A percentile compares a stretch with the other conserved stretches of the same genome.
Conservation (phyloP, 2,888 invertebrate species). For the Zaprionus obscuricornis region DNA sequence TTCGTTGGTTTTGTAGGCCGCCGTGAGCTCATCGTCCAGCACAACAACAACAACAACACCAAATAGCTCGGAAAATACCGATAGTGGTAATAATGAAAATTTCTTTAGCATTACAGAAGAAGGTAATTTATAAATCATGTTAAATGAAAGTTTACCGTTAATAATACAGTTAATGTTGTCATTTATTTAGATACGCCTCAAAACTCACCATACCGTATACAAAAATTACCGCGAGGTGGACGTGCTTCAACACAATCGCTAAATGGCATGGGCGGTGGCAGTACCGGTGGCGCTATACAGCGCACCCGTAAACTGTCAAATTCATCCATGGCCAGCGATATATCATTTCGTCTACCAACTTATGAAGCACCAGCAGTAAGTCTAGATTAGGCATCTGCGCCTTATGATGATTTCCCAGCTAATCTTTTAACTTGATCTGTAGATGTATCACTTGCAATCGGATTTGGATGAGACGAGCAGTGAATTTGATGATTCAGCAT, state of each 20-base stretch:
- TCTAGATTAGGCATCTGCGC: neutral
- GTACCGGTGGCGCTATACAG: constrained; percentile 79
- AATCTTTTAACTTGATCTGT: neutral
- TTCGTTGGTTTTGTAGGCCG: constrained; percentile 80
- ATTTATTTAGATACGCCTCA: constrained; percentile 84
- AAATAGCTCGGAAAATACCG: constrained; percentile 79
- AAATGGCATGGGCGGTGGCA: constrained; percentile 79
- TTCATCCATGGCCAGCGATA: constrained; percentile 91
- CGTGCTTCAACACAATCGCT: constrained; percentile 69
- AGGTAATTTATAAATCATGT: constrained; percentile 67
- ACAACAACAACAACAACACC: constrained; percentile 69
- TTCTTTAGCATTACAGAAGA: constrained; percentile 84
- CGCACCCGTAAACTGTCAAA: constrained; percentile 87
- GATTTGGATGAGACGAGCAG: constrained; percentile 93
- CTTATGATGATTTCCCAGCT: neutral
- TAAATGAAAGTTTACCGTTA: no score
- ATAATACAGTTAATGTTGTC: neutral
- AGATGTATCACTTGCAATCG: constrained; percentile 86
- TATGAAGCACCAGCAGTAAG: constrained; percentile 88
- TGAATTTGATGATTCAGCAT: constrained; percentile 90
- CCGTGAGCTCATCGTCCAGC: constrained; percentile 78
- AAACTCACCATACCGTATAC: constrained; percentile 84
- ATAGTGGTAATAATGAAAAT: constrained; percentile 81
- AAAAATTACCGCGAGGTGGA: constrained; percentile 72
- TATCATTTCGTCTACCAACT: constrained; percentile 89